Evolutionary conservation across 1,140 invertebrate species (phyloP), one percentile per base, ranked within the genome.

Genomic region (Batillaria attramentaria): DNA sequence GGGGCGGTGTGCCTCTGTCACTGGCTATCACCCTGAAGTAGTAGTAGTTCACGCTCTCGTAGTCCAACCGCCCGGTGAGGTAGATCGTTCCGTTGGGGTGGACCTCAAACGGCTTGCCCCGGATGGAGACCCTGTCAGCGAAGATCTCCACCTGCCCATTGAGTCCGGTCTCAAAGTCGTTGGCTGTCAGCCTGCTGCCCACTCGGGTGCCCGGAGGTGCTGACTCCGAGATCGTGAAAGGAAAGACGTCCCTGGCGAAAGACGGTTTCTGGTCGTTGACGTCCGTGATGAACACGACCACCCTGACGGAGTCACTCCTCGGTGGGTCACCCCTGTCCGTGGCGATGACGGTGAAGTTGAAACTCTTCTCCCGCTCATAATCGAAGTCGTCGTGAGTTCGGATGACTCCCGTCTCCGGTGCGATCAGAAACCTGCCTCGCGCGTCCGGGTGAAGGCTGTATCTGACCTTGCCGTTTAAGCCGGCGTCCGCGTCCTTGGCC

Each of bases 1-100:
- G 95, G 0, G 95, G 94, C 18, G 97, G 97, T 81, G 93, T 94
- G 20, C 97, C 97, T 92, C 97, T 96, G 92, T 99, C 97, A 89
- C 94, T 95, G 2, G 97, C 97, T 18, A 97, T 92, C 0, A 99
- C 94, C 78, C 94, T 92, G 79, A 99, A 94, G 87, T 95, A 94
- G 90, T 97, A 98, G 60, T 93, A 89, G 93, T 2, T 94, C 91
- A 69, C 94, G 80, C 91, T 93, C 93, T 99, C 97, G 82, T 96
- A 92, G 90, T 98, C 97, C 70, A 99, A 91, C 8, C 46, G 24
- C 28, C 68, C 62, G 13, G 69, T 65, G 3, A 83, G 60, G 20
- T 75, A 8, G 35, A 83, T 35, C 41, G 57, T 73, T 31, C 82
- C 82, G 66, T 83, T 81, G 28, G 57, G 42, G 1, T 54, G 74